Conservation (phyloP, 2,113 vertebrate genomes). For the Alces alces region DNA sequence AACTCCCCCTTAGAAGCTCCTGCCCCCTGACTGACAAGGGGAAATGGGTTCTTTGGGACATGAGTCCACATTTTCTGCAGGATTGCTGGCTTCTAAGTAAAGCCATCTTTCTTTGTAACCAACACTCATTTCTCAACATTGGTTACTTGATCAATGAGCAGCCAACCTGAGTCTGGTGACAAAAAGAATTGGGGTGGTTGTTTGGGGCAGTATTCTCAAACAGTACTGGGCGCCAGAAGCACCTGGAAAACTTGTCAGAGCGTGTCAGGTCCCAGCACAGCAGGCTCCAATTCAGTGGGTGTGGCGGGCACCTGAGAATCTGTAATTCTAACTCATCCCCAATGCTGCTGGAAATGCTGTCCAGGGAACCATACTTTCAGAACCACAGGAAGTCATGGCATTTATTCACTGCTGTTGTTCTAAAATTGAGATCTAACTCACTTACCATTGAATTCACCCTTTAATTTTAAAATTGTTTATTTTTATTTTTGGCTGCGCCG, state of each 20-base stretch:
- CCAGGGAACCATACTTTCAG: background rate
- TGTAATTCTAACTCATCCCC: background rate
- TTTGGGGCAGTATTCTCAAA: background rate
- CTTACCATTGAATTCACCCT: background rate
- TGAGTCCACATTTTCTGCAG: background rate
- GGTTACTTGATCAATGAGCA: background rate
- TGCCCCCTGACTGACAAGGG: background rate
- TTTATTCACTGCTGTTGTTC: background rate
- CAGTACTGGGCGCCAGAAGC: background rate
- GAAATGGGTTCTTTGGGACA: background rate
- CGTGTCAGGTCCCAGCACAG: background rate
- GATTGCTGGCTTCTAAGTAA: background rate
- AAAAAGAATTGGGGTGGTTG: background rate
- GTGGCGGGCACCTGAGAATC: too few relatives aligned
- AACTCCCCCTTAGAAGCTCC: background rate
- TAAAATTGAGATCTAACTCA: background rate
- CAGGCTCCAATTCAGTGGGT: background rate
- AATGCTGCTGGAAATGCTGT: background rate
- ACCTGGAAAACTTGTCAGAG: background rate
- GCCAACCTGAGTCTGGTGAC: background rate
- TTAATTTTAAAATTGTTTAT: background rate
- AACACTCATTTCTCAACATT: background rate
- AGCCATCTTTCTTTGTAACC: background rate
- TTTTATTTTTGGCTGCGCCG: background rate
- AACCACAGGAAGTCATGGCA: background rate